Evolutionary conservation across 92 coral and sea anemone species (phyloP), one percentile per base, ranked within the genome.

Genomic region (Palythoa heliodiscus): DNA sequence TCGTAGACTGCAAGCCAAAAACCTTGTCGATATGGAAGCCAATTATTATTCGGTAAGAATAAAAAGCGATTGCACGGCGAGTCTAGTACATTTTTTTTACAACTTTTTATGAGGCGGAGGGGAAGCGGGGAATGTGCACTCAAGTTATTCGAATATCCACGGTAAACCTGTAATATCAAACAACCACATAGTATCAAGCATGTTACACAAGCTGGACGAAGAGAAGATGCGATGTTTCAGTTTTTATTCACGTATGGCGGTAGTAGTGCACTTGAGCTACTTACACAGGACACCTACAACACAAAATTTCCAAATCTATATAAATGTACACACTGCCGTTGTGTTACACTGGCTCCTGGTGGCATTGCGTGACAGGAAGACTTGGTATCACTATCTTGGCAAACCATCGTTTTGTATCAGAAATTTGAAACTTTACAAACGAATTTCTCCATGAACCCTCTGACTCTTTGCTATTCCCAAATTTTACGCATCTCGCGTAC

Each of bases 161-260:
- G 9, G 7, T 43, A 43, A 43, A 3, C 6, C 4, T 43, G 50
- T 8, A 43, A 43, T 43, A 43, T 43, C 50, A 43, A 43, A 43
- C 6, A 43, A 5, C 50, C 50, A 43, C 50, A 8, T 1, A 5
- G 50, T 43, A 5, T 43, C 50, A 43, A 43, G 7, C 50, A 29
- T 43, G 6, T 43, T 1, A 43, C 50, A 5, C 9, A 8, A 43
- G 50, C 50, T 43, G 50, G 50, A 43, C 61, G 7, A 10, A 12
- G 61, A 55, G 61, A 63, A 10, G 19, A 63, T 63, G 69, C 69
- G 11, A 63, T 11, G 19, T 63, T 63, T 19, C 50, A 43, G 69
- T 5, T 23, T 63, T 63, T 69, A 69, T 37, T 69, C 73, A 69
- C 73, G 73, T 69, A 69, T 69, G 73, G 37, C 14, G 16, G 15